phyloP scores from a whole-genome alignment of 2,113 vertebrate species.

The Eidolon helvum region DNA sequence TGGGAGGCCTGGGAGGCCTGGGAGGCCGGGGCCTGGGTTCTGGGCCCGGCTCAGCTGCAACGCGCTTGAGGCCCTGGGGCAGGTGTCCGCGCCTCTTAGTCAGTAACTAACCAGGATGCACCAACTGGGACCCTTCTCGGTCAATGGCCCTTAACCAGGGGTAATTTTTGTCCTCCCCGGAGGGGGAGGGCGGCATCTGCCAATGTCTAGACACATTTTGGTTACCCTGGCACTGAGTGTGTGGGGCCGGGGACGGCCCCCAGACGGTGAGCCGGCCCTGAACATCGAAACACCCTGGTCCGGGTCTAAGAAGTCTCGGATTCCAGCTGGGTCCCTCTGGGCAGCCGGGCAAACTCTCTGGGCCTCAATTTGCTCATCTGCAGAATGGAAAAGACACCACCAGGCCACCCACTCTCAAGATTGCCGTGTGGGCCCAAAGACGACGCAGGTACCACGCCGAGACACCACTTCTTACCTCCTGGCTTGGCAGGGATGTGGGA shows the following conservation, averaged over 20 bases:
- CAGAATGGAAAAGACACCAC: neutral
- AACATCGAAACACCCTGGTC: neutral
- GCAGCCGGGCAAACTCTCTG: neutral
- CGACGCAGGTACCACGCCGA: neutral
- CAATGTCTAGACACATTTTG: neutral
- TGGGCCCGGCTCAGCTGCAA: neutral
- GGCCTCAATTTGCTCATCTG: neutral
- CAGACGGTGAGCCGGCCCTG: fast-evolving
- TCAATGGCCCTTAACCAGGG: neutral
- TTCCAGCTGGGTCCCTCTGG: neutral
- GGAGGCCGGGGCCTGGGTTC: neutral
- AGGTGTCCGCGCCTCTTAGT: neutral
- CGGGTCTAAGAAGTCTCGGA: too few relatives aligned
- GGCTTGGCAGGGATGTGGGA: neutral
- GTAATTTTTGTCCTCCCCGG: neutral
- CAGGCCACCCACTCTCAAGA: neutral
- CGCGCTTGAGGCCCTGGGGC: neutral
- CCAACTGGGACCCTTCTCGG: neutral
- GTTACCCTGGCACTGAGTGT: neutral
- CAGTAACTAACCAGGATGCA: neutral
- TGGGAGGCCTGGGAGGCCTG: neutral
- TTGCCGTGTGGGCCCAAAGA: neutral
- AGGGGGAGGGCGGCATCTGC: too few relatives aligned
- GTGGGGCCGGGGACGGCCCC: neutral
- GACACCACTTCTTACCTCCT: neutral